phyloP scores from a whole-genome alignment of 1,140 invertebrate genomes.

The Leptinotarsa lineolata region DNA sequence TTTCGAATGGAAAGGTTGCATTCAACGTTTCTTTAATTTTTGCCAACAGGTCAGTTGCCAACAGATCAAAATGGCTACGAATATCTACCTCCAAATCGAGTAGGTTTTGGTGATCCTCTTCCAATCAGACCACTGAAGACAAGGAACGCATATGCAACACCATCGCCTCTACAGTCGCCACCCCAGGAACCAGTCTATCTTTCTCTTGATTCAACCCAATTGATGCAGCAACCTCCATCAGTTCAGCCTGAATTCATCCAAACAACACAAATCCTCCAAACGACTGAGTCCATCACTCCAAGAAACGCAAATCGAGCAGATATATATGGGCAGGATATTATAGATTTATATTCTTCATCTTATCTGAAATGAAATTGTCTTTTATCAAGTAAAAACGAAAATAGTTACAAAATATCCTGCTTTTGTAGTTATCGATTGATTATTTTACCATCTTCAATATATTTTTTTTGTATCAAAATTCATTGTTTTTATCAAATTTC shows the following conservation, averaged over 20 bases:
- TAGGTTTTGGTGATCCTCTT: conserved; percentile 40
- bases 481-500: no score
- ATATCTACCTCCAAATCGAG: conserved; percentile 38
- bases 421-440: no score
- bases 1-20: not conserved
- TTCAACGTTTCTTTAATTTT: not conserved
- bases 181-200: not conserved
- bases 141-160: conserved; percentile 40
- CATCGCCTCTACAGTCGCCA: not conserved
- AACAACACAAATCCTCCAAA: no score
- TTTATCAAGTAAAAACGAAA: no score
- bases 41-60: conserved; percentile 27
- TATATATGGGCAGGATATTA: not conserved
- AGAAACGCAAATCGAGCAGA: no score
- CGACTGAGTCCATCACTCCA: no score
- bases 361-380: not conserved
- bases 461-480: no score
- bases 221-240: not conserved
- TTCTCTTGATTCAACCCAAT: not conserved
- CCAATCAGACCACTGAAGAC: conserved; percentile 33
- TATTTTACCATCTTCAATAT: no score
- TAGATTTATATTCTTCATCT: not conserved
- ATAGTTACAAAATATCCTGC: no score
- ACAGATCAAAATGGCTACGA: conserved; percentile 46
- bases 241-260: not conserved